These are phyloP conservation scores for Shinisaurus crocodilurus DNA, from an alignment of 2,113 vertebrate species.

Conservation along the genomic window DNA sequence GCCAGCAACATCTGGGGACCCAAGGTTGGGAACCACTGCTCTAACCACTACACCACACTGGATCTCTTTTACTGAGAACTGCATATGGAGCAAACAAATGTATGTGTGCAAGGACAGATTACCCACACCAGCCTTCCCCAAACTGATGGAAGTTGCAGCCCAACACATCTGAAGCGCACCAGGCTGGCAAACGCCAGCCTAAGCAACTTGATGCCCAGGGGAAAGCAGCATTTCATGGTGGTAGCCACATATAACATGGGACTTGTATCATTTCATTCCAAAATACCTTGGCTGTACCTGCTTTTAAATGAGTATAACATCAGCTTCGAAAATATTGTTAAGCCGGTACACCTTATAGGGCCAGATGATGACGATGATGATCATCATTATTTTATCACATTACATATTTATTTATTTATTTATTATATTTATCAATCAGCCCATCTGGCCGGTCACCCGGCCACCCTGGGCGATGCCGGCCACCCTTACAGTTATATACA, in stretches of 20 bases:
- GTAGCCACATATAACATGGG: neutral
- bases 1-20: too few relatives aligned
- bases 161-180: neutral
- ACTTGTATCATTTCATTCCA: neutral
- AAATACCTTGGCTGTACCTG: neutral
- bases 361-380: too few relatives aligned
- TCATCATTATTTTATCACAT: too few relatives aligned
- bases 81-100: constrained; percentile 19
- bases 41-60: too few relatives aligned
- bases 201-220: neutral
- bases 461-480: too few relatives aligned
- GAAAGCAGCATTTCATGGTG: neutral
- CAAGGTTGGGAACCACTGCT: too few relatives aligned
- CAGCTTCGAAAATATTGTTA: constrained; percentile 9
- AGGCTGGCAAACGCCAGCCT: too few relatives aligned
- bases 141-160: neutral
- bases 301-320: neutral
- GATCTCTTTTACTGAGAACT: neutral
- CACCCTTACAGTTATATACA: too few relatives aligned
- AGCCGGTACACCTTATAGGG: neutral
- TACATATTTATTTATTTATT: too few relatives aligned
- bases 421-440: too few relatives aligned
- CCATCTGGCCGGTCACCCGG: too few relatives aligned
- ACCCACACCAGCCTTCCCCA: too few relatives aligned
- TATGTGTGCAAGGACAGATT: neutral